A percentile compares a stretch with the other conserved stretches of the same genome.
phyloP scores from a whole-genome alignment of 1,140 invertebrate species.

The Aradophagus sp. region DNA sequence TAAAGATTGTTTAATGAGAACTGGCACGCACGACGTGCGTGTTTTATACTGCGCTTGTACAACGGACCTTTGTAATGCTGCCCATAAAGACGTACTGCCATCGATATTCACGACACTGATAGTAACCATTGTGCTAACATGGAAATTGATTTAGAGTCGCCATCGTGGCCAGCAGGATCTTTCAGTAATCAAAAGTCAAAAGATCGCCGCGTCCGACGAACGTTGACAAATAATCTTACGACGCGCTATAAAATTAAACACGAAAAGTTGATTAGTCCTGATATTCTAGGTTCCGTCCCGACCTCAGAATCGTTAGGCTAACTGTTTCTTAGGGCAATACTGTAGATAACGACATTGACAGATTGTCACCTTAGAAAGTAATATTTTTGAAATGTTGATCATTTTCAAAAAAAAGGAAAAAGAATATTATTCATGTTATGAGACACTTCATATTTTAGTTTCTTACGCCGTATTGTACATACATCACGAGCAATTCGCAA shows the following conservation, averaged over 20 bases:
- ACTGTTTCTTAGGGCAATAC: constrained; percentile 7
- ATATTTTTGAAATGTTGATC: constrained; percentile 48
- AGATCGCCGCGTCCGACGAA: neutral
- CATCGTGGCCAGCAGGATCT: constrained; percentile 1
- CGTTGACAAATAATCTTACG: neutral
- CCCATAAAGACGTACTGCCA: constrained; percentile 47
- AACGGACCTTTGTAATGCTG: constrained; percentile 82
- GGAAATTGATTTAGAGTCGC: constrained; percentile 31
- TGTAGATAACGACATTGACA: constrained; percentile 27
- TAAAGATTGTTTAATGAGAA: constrained; percentile 78
- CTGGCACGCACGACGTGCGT: constrained; percentile 84
- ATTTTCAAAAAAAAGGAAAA: constrained; percentile 30
- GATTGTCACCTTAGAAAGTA: constrained; percentile 28
- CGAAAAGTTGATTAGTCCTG: constrained; percentile 16
- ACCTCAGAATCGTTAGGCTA: constrained; percentile 27
- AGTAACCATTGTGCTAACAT: constrained; percentile 17
- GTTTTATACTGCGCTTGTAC: constrained; percentile 85
- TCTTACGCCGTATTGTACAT: constrained; percentile 11
- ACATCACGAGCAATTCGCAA: neutral
- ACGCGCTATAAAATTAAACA: constrained; percentile 11
- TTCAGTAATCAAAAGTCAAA: constrained; percentile 28
- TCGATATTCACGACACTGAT: constrained; percentile 13
- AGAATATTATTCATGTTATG: constrained; percentile 30
- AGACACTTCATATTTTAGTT: constrained; percentile 24
- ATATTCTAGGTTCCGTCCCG: constrained; percentile 41